Percentiles rank a stretch among this genome's conserved stretches.
phyloP scores from a whole-genome alignment of 1,140 invertebrate species.

The Drosophila gunungcola region DNA sequence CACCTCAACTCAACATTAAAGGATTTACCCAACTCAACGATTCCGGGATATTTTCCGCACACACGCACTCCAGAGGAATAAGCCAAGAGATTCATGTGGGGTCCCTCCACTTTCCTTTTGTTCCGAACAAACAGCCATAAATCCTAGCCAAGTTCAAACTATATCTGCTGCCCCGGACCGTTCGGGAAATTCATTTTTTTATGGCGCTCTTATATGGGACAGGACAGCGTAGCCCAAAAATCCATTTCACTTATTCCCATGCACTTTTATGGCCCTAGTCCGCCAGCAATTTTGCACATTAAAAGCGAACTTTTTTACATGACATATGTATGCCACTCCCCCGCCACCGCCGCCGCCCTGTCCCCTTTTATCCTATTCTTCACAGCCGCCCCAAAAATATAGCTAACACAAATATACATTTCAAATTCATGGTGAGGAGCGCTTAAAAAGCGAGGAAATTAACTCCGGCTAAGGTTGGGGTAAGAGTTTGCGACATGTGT shows the following conservation, averaged over 20 bases:
- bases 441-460: constrained; percentile 79
- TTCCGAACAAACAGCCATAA: constrained; percentile 62
- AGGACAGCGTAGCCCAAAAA: constrained; percentile 52
- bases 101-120: constrained; percentile 46
- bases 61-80: constrained; percentile 24
- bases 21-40: constrained; percentile 51
- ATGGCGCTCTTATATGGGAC: constrained; percentile 67
- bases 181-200: constrained; percentile 53
- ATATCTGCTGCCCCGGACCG: constrained; percentile 45
- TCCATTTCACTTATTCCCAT: constrained; percentile 79
- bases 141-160: constrained; percentile 63
- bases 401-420: constrained; percentile 78
- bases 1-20: constrained; percentile 49
- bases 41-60: constrained; percentile 12
- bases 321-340: constrained; percentile 70
- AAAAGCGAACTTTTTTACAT: constrained; percentile 77
- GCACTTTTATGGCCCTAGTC: constrained; percentile 77
- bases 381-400: constrained; percentile 43
- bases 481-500: constrained; percentile 43
- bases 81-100: not conserved
- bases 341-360: not conserved
- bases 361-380: not conserved
- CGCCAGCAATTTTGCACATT: constrained; percentile 79
- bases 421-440: constrained; percentile 74
- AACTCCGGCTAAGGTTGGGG: constrained; percentile 54